Conservation (phyloP, 2,888 invertebrate species). For the Yponomeuta plumbellus region DNA sequence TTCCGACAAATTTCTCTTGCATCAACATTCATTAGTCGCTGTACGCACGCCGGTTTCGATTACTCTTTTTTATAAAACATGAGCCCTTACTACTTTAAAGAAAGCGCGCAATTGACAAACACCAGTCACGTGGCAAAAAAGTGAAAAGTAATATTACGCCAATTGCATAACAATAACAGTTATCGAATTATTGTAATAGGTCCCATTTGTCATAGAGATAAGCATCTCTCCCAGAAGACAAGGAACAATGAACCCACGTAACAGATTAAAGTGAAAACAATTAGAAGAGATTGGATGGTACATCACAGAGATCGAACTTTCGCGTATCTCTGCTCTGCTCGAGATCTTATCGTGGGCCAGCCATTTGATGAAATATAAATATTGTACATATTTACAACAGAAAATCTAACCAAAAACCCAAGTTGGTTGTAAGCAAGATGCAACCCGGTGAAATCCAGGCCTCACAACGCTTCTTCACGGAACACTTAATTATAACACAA, state of each 20-base stretch:
- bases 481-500: constrained; percentile 53
- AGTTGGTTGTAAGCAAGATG: background rate
- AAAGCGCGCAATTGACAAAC: constrained; percentile 20
- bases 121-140: constrained; percentile 30
- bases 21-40: too few relatives aligned
- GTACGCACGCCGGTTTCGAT: too few relatives aligned
- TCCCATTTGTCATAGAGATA: constrained; percentile 63
- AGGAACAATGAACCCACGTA: constrained; percentile 54
- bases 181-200: constrained; percentile 50
- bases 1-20: too few relatives aligned
- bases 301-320: constrained; percentile 43
- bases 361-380: constrained; percentile 29
- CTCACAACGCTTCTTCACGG: constrained; percentile 18
- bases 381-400: background rate
- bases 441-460: background rate
- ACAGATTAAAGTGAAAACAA: constrained; percentile 66
- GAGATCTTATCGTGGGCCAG: constrained; percentile 29
- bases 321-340: constrained; percentile 33
- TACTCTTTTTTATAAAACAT: background rate
- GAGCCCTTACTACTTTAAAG: constrained; percentile 22
- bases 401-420: background rate
- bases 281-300: constrained; percentile 48
- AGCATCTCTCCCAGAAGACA: constrained; percentile 42
- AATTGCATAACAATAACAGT: constrained; percentile 45
- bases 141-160: constrained; percentile 44